A percentile compares a stretch with the other conserved stretches of the same genome.
Evolutionary conservation across 1,140 invertebrate genomes (phyloP).

Genomic region (Zaprionus camerounensis): DNA sequence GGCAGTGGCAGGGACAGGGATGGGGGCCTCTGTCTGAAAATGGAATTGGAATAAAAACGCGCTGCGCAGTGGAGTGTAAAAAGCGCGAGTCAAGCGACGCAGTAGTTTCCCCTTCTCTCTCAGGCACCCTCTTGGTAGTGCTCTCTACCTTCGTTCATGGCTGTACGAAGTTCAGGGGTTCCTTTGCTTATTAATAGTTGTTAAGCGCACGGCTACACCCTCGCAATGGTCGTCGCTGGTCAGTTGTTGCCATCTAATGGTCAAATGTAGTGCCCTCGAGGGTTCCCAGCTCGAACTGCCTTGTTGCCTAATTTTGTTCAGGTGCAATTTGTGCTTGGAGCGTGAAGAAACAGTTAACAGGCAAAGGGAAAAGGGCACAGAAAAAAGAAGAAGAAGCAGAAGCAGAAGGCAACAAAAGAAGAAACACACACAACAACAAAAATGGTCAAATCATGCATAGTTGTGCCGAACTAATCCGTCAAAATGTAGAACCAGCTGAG

Average conservation of each 20-base stretch:
- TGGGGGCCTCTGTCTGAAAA: neutral
- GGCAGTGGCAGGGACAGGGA: neutral
- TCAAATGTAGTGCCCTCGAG: slow-evolving; percentile 33
- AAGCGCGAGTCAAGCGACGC: slow-evolving; percentile 30
- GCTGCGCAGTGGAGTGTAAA: slow-evolving; percentile 67
- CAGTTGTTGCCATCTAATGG: slow-evolving; percentile 76
- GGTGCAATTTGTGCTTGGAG: slow-evolving; percentile 76
- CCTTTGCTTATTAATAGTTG: slow-evolving; percentile 76
- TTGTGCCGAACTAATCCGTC: slow-evolving; percentile 79
- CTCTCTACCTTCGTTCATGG: neutral
- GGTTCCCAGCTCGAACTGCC: neutral
- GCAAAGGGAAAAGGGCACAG: slow-evolving; percentile 7
- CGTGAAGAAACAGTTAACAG: slow-evolving; percentile 55
- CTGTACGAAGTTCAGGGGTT: slow-evolving; percentile 23
- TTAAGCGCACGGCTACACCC: slow-evolving; percentile 79
- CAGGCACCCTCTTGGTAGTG: neutral
- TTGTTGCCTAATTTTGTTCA: slow-evolving; percentile 76
- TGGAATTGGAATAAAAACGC: slow-evolving; percentile 26
- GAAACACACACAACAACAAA: slow-evolving; percentile 13
- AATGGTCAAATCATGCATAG: slow-evolving; percentile 78
- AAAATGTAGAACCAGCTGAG: slow-evolving; percentile 53
- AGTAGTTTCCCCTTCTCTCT: too few relatives aligned
- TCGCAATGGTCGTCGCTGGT: slow-evolving; percentile 41
- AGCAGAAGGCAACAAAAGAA: slow-evolving; percentile 12
- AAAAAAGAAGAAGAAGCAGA: slow-evolving; percentile 17